Evolutionary conservation across 2,797 vertebrate species (phyloP).

Genomic region (Rhyacichthys aspro): DNA sequence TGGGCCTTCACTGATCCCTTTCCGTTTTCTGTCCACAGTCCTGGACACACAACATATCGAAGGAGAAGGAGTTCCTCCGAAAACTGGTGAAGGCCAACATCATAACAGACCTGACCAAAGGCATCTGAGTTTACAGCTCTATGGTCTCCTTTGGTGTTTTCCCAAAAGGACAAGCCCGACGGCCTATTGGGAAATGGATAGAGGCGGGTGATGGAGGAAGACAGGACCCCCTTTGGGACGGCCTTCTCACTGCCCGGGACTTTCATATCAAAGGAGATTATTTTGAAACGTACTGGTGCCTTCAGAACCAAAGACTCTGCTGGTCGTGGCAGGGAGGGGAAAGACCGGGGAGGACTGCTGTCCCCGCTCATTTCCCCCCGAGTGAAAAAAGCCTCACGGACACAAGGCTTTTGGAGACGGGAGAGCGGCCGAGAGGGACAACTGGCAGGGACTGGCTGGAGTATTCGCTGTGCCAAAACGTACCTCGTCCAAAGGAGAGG

Average conservation of each 20-base stretch:
- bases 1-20: neutral
- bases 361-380: too few relatives aligned
- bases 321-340: conserved; percentile 33
- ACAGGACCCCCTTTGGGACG: conserved; percentile 20
- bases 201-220: conserved; percentile 11
- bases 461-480: conserved; percentile 76
- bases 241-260: conserved; percentile 44
- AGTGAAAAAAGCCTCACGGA: neutral
- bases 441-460: conserved; percentile 25
- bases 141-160: conserved; percentile 54
- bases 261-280: conserved; percentile 60
- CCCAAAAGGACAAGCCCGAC: conserved; percentile 46
- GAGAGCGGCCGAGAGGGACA: conserved; percentile 8
- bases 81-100: conserved; percentile 92
- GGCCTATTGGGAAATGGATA: conserved; percentile 47
- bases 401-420: conserved; percentile 7
- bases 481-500: conserved; percentile 72
- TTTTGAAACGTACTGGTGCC: conserved; percentile 71
- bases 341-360: neutral
- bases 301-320: conserved; percentile 77
- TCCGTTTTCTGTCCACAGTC: conserved; percentile 77
- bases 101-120: conserved; percentile 91
- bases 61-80: conserved; percentile 93
- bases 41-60: conserved; percentile 95
- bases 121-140: conserved; percentile 83